Evolutionary conservation across 1,140 invertebrate species (phyloP), one percentile per base, ranked within the genome.

Genomic region (Sinonovacula constricta): DNA sequence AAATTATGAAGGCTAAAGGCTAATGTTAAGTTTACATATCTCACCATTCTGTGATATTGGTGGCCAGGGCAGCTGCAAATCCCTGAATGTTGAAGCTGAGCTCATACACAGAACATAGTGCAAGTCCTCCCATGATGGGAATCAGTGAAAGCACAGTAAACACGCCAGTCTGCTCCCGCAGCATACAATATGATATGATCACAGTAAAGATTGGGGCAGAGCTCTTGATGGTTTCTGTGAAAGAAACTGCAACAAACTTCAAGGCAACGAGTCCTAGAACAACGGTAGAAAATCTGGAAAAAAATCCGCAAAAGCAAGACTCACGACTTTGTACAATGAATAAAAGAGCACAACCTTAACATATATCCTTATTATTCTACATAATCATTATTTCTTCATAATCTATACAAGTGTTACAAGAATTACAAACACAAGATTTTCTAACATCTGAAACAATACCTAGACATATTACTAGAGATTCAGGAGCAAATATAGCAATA

Each of bases 211-310:
- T 91, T 72, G 95, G 95, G 28, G 95, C 95, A 30, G 95, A 96
- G 91, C 95, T 95, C 90, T 96, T 96, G 22, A 96, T 95, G 24
- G 95, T 96, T 90, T 96, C 95, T 39, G 95, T 96, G 91, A 96
- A 96, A 89, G 95, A 96, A 30, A 96, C 95, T 67, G 95, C 94
- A 66, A 96, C 95, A 92, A 94, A 96, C 92, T 96, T 95, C 45
- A 96, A 92, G 10, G 95, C 95, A 51, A 96, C 92, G 78, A 96
- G 90, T 71, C 95, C 95, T 66, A 96, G 92, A 15, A 93, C 86
- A 56, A 96, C 94, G 1, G 95, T 95, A 51, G 93, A 93, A 91
- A 95, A 96, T 86, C 94, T 94, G 84, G 54, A 92, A 91, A 60
- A 79, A 72, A 80, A 68, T 18, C 36, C n/a, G n/a, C n/a, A n/a